Evolutionary conservation across 2,888 invertebrate genomes (phyloP), one percentile per base, ranked within the genome.

Genomic region (Lasioglossum villosulum): DNA sequence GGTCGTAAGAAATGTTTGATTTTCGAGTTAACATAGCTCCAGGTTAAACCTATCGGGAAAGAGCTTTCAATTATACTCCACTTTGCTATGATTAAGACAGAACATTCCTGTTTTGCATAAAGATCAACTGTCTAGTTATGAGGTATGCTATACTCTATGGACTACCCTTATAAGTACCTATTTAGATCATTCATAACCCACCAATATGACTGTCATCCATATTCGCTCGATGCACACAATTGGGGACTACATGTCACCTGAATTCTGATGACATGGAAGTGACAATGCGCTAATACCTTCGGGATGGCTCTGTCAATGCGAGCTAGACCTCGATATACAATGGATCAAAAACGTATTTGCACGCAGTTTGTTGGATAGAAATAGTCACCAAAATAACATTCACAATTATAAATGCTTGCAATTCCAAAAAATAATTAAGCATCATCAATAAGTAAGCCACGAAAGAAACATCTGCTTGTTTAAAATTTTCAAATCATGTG

Each of bases 131-230:
- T 52, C 23, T 52, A 52, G n/a, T 16, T 63, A 4, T 30, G 30
- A 63, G 59, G 12, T 59, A 14, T 14, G 27, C 63, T 30, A 63
- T 63, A 63, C 63, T 16, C 27, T 16, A 2, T 5, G 6, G 16
- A 2, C 63, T 16, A 16, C 30, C 30, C 30, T 30, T 16, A 14
- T 30, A 63, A 63, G 30, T 63, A 63, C 63, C 30, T 30, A 63
- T 63, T 63, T 63, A 63, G 63, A 63, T 30, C 63, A 63, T 63
- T 63, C 63, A 63, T n/a, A 16, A 63, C 27, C 27, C 27, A n/a
- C 63, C 30, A 6, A 63, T 63, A 30, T 4, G 56, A 27, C 27
- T 59, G 63, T 63, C 63, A 63, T 63, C 63, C 14, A 30, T 30
- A 63, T 30, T 63, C 27, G 63, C 5, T 27, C 30, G 63, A 63